Percentiles rank a stretch among this genome's conserved stretches.
phyloP scores from a whole-genome alignment of 2,888 invertebrate genomes.

The Capitulum mitella region DNA sequence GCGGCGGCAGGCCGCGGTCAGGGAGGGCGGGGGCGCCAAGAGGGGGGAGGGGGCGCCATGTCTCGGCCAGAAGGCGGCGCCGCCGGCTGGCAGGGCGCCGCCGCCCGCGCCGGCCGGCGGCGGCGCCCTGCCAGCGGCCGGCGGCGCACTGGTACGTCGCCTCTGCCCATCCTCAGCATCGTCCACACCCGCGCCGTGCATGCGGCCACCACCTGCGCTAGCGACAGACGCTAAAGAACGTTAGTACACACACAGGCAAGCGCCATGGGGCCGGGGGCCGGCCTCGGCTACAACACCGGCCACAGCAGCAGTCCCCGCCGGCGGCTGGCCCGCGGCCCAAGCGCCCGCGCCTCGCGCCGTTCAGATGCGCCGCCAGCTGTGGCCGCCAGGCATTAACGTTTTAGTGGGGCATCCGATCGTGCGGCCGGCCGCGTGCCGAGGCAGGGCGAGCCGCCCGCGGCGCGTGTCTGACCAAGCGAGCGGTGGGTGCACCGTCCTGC shows the following conservation, averaged over 20 bases:
- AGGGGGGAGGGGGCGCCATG: background rate
- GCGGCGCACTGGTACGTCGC: constrained; percentile 14
- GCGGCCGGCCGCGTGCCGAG: too few species aligned
- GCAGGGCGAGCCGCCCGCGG: too few species aligned
- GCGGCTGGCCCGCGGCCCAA: too few species aligned
- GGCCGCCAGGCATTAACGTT: too few species aligned
- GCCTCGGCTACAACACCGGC: too few species aligned
- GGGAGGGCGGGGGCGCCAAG: background rate
- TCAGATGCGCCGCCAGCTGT: too few species aligned
- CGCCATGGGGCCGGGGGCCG: background rate
- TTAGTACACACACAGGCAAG: background rate
- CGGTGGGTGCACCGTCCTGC: too few species aligned
- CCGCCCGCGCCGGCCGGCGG: background rate
- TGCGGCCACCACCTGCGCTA: background rate
- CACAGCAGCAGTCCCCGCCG: too few species aligned
- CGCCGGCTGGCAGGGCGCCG: background rate
- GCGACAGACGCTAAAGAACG: background rate
- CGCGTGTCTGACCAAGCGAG: too few species aligned
- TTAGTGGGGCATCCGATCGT: too few species aligned
- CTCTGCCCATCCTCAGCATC: constrained; percentile 7
- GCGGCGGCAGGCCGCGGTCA: background rate
- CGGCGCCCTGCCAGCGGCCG: background rate
- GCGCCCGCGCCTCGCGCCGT: too few species aligned
- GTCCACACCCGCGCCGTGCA: background rate
- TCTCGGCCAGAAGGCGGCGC: background rate